phyloP scores from a whole-genome alignment of 2,888 invertebrate species.

The Cheiracanthium punctorium region DNA sequence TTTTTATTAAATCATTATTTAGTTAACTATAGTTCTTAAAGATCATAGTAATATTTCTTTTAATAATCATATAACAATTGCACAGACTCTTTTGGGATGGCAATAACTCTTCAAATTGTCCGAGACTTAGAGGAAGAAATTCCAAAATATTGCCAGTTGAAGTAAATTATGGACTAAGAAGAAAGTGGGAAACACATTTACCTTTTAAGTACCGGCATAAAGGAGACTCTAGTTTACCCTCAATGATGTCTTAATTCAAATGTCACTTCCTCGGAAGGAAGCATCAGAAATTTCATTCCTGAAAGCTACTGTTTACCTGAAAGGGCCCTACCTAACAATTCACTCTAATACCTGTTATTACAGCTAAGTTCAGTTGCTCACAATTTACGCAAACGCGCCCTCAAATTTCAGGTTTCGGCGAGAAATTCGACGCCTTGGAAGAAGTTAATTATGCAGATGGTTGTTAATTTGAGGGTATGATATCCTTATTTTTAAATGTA shows the following conservation, averaged over 20 bases:
- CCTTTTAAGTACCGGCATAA: no score
- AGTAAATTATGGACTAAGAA: no score
- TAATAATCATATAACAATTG: no score
- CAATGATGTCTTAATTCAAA: constrained; percentile 4
- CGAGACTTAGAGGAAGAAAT: no score
- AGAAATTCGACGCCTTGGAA: constrained; percentile 14
- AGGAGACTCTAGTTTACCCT: constrained; percentile 1
- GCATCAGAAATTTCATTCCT: not conserved
- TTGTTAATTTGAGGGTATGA: not conserved
- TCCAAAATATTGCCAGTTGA: no score
- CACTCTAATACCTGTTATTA: constrained; percentile 37
- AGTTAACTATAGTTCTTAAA: no score
- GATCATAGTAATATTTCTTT: no score
- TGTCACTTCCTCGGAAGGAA: constrained; percentile 19
- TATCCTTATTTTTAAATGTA: not conserved
- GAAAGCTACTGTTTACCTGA: constrained; percentile 6
- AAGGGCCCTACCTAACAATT: not conserved
- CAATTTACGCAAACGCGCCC: constrained; percentile 32
- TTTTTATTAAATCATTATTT: no score
- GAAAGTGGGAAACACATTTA: no score
- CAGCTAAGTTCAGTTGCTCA: constrained; percentile 20
- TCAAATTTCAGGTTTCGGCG: constrained; percentile 35
- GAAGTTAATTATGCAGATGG: constrained; percentile 38
- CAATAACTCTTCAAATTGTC: no score
- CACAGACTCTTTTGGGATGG: no score